Evolutionary conservation across 2,113 vertebrate species (phyloP).

Genomic region (Psettodes erumei): DNA sequence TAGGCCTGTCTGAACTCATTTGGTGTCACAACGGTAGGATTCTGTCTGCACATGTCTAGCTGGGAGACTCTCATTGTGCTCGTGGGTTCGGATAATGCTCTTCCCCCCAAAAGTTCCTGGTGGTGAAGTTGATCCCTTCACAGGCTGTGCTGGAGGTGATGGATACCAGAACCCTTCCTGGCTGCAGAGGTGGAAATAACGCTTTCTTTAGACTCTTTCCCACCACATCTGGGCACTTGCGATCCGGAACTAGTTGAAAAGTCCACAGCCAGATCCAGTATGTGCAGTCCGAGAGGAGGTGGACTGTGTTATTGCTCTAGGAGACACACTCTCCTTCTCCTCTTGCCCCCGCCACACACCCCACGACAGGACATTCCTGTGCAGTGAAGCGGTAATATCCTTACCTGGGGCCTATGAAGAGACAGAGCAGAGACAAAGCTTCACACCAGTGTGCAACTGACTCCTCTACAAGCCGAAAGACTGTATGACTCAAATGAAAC

Average conservation of each 20-base stretch:
- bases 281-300: conserved; percentile 41
- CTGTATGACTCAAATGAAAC: conserved; percentile 33
- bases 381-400: conserved; percentile 58
- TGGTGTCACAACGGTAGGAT: conserved; percentile 15
- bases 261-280: conserved; percentile 2
- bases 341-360: conserved; percentile 50
- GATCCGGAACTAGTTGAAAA: conserved; percentile 46
- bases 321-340: conserved; percentile 48
- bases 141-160: conserved; percentile 5
- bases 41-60: conserved; percentile 25
- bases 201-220: conserved; percentile 59
- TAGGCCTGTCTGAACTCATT: conserved; percentile 43
- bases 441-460: conserved; percentile 9
- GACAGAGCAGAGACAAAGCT: conserved; percentile 32
- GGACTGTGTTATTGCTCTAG: conserved; percentile 35
- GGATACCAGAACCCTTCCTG: conserved; percentile 28
- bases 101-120: conserved; percentile 14
- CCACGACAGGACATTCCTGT: conserved; percentile 66
- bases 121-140: conserved; percentile 1
- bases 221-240: conserved; percentile 47
- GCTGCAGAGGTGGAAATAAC: conserved; percentile 62
- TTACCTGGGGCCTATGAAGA: conserved; percentile 64
- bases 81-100: conserved; percentile 4
- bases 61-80: conserved; percentile 46
- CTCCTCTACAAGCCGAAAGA: conserved; percentile 25